Base-by-base conservation (phyloP, 2,797 vertebrate genomes). In the Rallus crepitans region DNA sequence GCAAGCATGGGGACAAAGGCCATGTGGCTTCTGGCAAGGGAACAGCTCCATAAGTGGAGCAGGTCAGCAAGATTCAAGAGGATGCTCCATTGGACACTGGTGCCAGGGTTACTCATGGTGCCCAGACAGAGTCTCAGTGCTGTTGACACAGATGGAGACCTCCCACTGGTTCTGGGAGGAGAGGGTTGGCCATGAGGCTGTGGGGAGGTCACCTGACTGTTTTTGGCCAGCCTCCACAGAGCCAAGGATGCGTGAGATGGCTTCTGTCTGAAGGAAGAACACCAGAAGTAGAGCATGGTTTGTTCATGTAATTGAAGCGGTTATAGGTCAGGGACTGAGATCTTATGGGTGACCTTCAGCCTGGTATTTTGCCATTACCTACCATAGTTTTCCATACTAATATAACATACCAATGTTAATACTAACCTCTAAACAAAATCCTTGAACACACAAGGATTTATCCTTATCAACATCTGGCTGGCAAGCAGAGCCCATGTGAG, bases 81-180 rank as follows among this genome's bases (percentile, higher is more conserved):
- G 20, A 42, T 61, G 33, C 52, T 40, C 71, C 3, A 1, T 2
- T 40, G 40, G 35, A 31, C 0, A 0, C 17, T 8, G 0, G 10
- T 10, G 16, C 25, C 60, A 71, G 75, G 48, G 42, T 60, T 60
- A 39, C 39, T 47, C 31, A 28, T 3, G 6, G 72, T 1, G 3
- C 21, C 15, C 57, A 76, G 9, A 11, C 40, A 63, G 48, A 63
- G n/a, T 8, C 14, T 24, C 69, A 8, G 7, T 0, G 3, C 27
- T 2, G 5, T 1, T 57, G 72, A 12, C 57, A 59, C 3, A 14
- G 57, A n/a, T 28, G 35, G 20, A 89, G 24, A 59, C 15, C 28
- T 80, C 42, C 28, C 69, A 59, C 15, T 11, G 57, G 10, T 11
- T 14, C n/a, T 15, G 16, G 27, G n/a, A 92, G 33, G 12, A 83